Conservation (phyloP, 2,888 invertebrate genomes). For the Dusona sp. region DNA sequence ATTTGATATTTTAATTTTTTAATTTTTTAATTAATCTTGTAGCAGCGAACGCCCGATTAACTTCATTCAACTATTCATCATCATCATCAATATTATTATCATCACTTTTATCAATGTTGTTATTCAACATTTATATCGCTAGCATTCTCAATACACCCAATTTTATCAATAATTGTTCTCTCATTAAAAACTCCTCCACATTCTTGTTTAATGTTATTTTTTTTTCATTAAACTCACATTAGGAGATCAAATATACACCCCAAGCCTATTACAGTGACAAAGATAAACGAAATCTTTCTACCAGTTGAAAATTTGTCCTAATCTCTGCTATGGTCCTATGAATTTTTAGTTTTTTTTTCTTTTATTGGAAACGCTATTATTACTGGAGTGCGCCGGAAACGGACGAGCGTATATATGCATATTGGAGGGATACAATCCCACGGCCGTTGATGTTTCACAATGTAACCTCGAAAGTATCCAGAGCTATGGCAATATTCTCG, state of each 20-base stretch:
- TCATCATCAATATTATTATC: no score
- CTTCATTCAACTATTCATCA: no score
- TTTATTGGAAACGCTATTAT: background rate
- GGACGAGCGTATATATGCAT: background rate
- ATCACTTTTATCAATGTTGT: no score
- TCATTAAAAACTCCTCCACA: no score
- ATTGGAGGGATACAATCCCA: background rate
- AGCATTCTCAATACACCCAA: background rate
- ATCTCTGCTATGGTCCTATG: background rate
- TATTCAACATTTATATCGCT: no score
- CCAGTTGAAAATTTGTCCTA: background rate
- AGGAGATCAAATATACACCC: background rate
- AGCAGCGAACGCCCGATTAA: no score
- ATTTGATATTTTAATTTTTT: no score
- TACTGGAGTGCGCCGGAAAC: slow-evolving; percentile 2
- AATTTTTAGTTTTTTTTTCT: background rate
- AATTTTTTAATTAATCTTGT: no score
- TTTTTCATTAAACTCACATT: background rate
- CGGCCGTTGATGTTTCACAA: slow-evolving; percentile 27
- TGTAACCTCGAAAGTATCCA: background rate
- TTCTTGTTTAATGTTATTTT: no score
- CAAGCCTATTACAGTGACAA: background rate
- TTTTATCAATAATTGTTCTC: background rate
- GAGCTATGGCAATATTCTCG: slow-evolving; percentile 20
- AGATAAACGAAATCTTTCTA: background rate